phyloP scores from a whole-genome alignment of 2,113 vertebrate species.

The Nipponia nippon region DNA sequence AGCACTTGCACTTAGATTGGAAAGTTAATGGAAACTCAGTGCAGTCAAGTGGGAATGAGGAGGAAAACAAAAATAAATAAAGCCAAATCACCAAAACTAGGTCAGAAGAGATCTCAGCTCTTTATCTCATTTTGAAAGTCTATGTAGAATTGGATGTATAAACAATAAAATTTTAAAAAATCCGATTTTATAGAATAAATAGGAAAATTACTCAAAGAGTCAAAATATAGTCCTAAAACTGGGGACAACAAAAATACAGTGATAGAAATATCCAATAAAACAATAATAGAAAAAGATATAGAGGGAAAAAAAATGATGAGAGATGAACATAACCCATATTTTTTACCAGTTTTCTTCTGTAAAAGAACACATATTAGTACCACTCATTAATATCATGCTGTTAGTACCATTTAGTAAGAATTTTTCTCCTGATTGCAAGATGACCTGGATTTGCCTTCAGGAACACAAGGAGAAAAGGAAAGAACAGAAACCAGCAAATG shows the following conservation, averaged over 20 bases:
- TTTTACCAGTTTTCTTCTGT: background rate
- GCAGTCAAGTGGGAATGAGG: background rate
- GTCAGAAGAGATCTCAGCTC: background rate
- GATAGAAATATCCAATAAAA: background rate
- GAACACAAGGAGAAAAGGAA: background rate
- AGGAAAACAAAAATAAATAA: conserved; percentile 29
- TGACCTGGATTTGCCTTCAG: background rate
- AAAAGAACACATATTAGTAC: background rate
- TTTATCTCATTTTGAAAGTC: background rate
- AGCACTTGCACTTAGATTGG: background rate
- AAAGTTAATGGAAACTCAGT: conserved; percentile 41
- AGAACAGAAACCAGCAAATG: background rate
- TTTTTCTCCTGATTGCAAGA: background rate
- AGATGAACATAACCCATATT: rapidly evolving
- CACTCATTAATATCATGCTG: background rate
- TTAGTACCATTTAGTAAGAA: background rate
- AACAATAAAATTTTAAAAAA: background rate
- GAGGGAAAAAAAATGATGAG: background rate
- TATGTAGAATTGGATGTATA: background rate
- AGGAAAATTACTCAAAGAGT: background rate
- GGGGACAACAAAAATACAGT: background rate
- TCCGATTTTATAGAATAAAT: background rate
- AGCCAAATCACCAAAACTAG: background rate
- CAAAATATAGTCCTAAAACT: background rate
- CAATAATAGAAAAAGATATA: background rate